Percentiles rank a stretch among this genome's conserved stretches.
Conservation (phyloP, 1,140 invertebrate genomes). For the Aphelenchoides avenae region DNA sequence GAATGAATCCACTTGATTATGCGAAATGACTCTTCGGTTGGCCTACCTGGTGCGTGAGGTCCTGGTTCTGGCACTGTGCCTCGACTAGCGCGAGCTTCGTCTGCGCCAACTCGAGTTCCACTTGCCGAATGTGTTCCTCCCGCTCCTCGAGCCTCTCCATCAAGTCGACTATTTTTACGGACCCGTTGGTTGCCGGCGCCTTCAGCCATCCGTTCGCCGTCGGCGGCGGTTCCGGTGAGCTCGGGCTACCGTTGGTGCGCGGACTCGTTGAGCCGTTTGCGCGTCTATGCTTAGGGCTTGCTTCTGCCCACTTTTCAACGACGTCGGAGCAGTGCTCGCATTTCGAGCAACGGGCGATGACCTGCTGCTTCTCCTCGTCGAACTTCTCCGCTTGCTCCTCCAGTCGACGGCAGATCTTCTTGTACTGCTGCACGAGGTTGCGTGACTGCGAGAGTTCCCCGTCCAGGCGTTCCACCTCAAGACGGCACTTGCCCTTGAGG, state of each 20-base stretch:
- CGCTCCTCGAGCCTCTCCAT: constrained; percentile 43
- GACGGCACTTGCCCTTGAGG: constrained; percentile 77
- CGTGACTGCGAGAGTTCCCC: constrained; percentile 70
- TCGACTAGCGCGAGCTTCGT: constrained; percentile 94
- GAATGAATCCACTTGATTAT: constrained; percentile 5
- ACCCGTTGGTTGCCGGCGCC: constrained; percentile 13
- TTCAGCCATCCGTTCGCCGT: constrained; percentile 26
- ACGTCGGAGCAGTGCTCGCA: no score
- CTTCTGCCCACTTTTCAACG: no score
- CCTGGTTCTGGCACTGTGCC: constrained; percentile 90
- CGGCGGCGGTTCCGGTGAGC: constrained; percentile 14
- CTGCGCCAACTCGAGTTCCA: constrained; percentile 89
- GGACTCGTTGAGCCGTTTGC: no score
- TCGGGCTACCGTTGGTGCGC: no score
- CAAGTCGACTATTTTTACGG: constrained; percentile 27
- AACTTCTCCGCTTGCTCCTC: constrained; percentile 22
- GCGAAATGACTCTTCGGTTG: no score
- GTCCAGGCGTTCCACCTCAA: constrained; percentile 73
- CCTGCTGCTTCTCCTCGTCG: constrained; percentile 31
- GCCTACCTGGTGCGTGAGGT: constrained; percentile 60
- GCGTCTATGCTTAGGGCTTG: no score
- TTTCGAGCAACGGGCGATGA: background rate
- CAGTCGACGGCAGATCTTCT: constrained; percentile 62
- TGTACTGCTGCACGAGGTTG: constrained; percentile 82
- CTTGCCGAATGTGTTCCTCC: constrained; percentile 56